A percentile compares a stretch with the other conserved stretches of the same genome.
Conservation (phyloP, 1,140 invertebrate species). For the Apolygus lucorum region DNA sequence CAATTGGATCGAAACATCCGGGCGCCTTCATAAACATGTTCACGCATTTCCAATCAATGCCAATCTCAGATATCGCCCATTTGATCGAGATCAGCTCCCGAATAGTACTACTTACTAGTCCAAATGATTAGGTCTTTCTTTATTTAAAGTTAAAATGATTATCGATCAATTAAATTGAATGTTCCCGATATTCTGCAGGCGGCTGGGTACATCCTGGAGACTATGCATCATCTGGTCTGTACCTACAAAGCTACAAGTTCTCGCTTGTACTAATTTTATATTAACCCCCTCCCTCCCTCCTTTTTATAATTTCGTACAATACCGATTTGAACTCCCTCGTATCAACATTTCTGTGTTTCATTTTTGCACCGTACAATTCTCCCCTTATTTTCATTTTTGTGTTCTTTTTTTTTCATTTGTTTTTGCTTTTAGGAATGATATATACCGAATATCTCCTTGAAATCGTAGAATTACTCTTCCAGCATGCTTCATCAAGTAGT, state of each 20-base stretch:
- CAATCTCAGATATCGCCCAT: too few species aligned
- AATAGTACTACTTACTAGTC: too few species aligned
- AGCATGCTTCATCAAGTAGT: slow-evolving; percentile 3
- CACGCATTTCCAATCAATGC: too few species aligned
- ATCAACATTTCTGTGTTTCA: background rate
- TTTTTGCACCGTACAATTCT: background rate
- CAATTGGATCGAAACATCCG: too few species aligned
- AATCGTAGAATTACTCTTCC: background rate
- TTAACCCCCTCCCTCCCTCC: background rate
- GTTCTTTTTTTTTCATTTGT: background rate
- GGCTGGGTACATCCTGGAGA: slow-evolving; percentile 96
- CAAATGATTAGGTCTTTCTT: too few species aligned
- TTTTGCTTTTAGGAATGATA: too few species aligned
- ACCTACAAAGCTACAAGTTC: slow-evolving; percentile 20
- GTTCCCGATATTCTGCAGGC: slow-evolving; percentile 61
- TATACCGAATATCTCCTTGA: too few species aligned
- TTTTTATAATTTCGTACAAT: slow-evolving; percentile 1
- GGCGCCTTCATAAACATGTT: too few species aligned
- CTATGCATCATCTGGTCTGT: slow-evolving; percentile 94
- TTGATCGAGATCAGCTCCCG: too few species aligned
- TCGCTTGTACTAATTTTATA: slow-evolving; percentile 18
- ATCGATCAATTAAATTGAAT: too few species aligned
- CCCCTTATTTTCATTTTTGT: background rate
- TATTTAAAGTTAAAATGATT: too few species aligned
- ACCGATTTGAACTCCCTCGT: too few species aligned